Evolutionary conservation across 2,888 invertebrate species (phyloP).

Genomic region (Sarcophaga rosellei): DNA sequence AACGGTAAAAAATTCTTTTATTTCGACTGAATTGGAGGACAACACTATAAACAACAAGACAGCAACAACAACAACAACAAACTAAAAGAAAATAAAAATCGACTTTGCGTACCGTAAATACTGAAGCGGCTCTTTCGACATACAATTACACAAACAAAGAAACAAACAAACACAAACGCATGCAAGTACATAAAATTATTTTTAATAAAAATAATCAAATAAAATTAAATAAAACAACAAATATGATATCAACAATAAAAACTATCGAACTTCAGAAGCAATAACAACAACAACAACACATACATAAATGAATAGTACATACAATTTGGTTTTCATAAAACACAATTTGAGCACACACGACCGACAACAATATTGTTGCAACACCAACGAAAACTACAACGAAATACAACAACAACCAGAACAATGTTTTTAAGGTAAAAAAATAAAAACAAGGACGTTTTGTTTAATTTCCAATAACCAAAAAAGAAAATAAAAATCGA

Average conservation of each 20-base stretch:
- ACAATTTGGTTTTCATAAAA: slow-evolving; percentile 57
- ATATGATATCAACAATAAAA: slow-evolving; percentile 4
- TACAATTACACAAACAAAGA: no score
- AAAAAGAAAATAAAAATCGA: slow-evolving; percentile 26
- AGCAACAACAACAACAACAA: no score
- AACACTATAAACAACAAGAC: slow-evolving; percentile 12
- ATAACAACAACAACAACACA: slow-evolving; percentile 31
- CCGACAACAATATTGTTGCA: slow-evolving; percentile 50
- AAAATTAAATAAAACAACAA: slow-evolving; percentile 46
- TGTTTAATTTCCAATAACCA: slow-evolving; percentile 40
- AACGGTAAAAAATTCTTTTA: slow-evolving; percentile 65
- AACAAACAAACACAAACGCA: neutral
- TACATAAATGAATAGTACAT: slow-evolving; percentile 50
- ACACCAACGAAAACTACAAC: slow-evolving; percentile 19
- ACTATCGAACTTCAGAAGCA: no score
- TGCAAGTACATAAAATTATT: slow-evolving; percentile 28
- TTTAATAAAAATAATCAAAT: slow-evolving; percentile 45
- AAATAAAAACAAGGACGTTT: slow-evolving; percentile 31
- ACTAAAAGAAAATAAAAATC: no score
- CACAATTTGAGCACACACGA: slow-evolving; percentile 32
- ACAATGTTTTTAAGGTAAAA: slow-evolving; percentile 28
- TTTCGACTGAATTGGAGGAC: slow-evolving; percentile 41
- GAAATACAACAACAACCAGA: no score
- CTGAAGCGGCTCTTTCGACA: no score
- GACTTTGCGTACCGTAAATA: no score